Evolutionary conservation across 2,797 vertebrate species (phyloP).

Genomic region (Astyanax mexicanus): DNA sequence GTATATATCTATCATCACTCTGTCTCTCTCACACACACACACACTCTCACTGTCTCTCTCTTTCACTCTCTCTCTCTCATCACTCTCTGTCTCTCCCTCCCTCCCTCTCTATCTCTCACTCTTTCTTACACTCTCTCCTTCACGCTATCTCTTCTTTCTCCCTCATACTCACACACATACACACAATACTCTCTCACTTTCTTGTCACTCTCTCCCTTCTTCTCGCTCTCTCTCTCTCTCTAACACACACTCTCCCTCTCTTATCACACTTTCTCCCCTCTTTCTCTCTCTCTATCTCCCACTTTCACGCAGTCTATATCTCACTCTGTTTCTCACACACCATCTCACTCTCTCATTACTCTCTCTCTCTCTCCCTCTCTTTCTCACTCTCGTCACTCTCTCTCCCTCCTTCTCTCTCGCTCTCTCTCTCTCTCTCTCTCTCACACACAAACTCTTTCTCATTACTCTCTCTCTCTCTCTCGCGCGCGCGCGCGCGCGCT

Average conservation of each 20-base stretch:
- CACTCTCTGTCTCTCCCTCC: too few relatives aligned
- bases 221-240: conserved; percentile 5
- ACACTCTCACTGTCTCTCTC: neutral
- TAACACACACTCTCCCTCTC: neutral
- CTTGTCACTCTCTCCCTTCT: too few relatives aligned
- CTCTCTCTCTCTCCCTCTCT: conserved; percentile 3
- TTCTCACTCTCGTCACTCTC: too few relatives aligned
- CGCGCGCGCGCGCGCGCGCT: too few relatives aligned
- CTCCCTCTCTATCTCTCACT: neutral
- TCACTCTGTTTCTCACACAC: too few relatives aligned
- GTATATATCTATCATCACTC: too few relatives aligned
- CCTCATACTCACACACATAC: neutral
- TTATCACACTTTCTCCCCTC: too few relatives aligned
- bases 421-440: too few relatives aligned
- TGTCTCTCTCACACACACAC: neutral
- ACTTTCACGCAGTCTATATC: too few relatives aligned
- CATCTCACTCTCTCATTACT: neutral
- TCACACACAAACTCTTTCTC: neutral
- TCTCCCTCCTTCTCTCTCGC: too few relatives aligned
- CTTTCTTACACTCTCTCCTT: conserved; percentile 1
- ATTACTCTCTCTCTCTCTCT: conserved; percentile 1
- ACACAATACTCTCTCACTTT: conserved; percentile 5
- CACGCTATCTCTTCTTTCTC: too few relatives aligned
- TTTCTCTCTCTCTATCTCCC: too few relatives aligned
- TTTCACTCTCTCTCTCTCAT: conserved; percentile 1